Conservation (phyloP, 2,888 invertebrate genomes). For the Cataglyphis albicans region DNA sequence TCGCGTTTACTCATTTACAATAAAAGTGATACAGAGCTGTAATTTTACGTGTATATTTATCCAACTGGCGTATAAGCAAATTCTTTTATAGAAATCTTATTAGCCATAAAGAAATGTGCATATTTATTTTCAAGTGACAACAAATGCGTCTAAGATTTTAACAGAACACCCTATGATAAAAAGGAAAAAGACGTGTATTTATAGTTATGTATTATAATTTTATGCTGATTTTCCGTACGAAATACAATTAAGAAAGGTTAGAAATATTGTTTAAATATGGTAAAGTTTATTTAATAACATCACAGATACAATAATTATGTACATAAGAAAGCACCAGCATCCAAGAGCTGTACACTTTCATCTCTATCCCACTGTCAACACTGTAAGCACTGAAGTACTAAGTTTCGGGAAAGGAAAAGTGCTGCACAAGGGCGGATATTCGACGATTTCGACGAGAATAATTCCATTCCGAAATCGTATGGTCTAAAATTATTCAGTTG, state of each 20-base stretch:
- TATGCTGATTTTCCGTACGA: neutral
- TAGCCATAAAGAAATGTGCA: neutral
- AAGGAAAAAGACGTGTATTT: neutral
- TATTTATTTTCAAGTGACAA: neutral
- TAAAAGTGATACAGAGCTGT: neutral
- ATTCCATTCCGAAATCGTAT: slow-evolving; percentile 60
- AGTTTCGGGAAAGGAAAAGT: slow-evolving; percentile 79
- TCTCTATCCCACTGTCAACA: slow-evolving; percentile 76
- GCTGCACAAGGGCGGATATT: slow-evolving; percentile 75
- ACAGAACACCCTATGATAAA: neutral
- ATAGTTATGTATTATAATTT: neutral
- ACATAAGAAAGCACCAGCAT: slow-evolving; percentile 77
- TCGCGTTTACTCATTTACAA: neutral
- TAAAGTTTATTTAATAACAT: slow-evolving; percentile 85
- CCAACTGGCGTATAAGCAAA: too few species aligned
- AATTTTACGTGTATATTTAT: neutral
- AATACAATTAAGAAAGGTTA: neutral
- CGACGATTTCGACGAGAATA: slow-evolving; percentile 69
- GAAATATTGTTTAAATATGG: slow-evolving; percentile 80
- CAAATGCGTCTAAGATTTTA: neutral
- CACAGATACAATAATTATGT: slow-evolving; percentile 85
- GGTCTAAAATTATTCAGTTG: slow-evolving; percentile 64
- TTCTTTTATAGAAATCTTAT: too few species aligned
- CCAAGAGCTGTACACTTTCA: slow-evolving; percentile 65
- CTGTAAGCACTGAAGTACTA: slow-evolving; percentile 82